Evolutionary conservation across 2,113 vertebrate genomes (phyloP).

Genomic region (Leiothrix lutea): DNA sequence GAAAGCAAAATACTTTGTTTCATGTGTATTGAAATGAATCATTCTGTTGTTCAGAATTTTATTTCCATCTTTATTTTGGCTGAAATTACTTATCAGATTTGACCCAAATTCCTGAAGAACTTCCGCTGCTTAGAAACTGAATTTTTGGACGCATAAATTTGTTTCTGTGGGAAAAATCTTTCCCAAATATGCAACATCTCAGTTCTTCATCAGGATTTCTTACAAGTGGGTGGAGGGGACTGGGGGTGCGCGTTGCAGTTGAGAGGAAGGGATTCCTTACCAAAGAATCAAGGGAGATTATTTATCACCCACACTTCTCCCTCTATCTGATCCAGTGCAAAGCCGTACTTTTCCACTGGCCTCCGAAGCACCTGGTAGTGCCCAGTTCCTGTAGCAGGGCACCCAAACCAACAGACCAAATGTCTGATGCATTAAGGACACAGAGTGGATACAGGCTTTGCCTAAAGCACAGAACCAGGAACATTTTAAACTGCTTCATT

Average conservation of each 20-base stretch:
- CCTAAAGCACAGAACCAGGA: constrained; percentile 23
- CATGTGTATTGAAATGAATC: neutral
- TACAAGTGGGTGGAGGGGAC: neutral
- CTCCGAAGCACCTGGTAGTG: neutral
- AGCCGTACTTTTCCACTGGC: neutral
- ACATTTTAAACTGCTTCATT: constrained; percentile 40
- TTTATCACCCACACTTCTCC: neutral
- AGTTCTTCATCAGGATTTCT: neutral
- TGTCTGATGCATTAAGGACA: neutral
- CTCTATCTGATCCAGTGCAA: neutral
- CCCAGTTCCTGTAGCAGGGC: neutral
- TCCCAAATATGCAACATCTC: neutral
- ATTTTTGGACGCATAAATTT: neutral
- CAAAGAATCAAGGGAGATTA: neutral
- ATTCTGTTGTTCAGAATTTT: neutral
- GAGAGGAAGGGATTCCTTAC: neutral
- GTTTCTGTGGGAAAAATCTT: neutral
- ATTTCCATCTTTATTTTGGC: constrained; percentile 27
- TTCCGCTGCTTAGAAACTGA: constrained; percentile 26
- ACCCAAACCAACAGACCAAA: neutral
- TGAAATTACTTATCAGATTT: constrained; percentile 22
- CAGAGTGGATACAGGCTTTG: neutral
- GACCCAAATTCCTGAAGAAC: constrained; percentile 34
- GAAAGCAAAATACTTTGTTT: constrained; percentile 3
- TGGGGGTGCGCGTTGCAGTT: neutral